Percentiles rank a stretch among this genome's conserved stretches.
phyloP scores from a whole-genome alignment of 2,797 vertebrate species.

The Buphagus erythrorhynchus region DNA sequence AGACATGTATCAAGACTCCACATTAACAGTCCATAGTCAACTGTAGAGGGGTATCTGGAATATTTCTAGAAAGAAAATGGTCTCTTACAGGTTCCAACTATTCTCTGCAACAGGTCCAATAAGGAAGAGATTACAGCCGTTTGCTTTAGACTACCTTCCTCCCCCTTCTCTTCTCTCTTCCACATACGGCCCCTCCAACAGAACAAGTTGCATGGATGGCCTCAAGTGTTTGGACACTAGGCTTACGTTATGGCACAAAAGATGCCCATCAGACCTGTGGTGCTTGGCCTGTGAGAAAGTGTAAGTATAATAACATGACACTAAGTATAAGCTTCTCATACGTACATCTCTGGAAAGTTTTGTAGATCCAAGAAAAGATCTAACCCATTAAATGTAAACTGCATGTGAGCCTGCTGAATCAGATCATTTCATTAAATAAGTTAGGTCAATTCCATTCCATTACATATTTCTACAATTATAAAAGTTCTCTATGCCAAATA shows the following conservation, averaged over 20 bases:
- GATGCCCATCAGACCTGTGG: background rate
- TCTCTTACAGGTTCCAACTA: background rate
- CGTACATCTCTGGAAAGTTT: background rate
- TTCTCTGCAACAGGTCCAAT: background rate
- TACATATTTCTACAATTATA: background rate
- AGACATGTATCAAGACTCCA: background rate
- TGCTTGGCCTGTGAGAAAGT: background rate
- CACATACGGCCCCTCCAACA: background rate
- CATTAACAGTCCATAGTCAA: background rate
- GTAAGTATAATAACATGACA: accelerated
- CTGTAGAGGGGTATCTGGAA: background rate
- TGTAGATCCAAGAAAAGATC: background rate
- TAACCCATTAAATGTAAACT: background rate
- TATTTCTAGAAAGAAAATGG: background rate
- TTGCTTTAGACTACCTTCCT: background rate
- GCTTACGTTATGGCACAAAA: accelerated
- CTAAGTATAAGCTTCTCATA: background rate
- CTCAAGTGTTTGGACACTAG: accelerated
- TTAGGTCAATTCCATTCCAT: background rate
- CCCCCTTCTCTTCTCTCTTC: background rate
- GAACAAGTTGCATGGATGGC: accelerated
- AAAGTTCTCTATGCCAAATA: background rate
- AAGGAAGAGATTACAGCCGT: background rate
- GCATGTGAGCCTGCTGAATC: background rate
- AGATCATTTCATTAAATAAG: background rate